phyloP scores from a whole-genome alignment of 2,888 invertebrate genomes.

The Parnassius glacialis region DNA sequence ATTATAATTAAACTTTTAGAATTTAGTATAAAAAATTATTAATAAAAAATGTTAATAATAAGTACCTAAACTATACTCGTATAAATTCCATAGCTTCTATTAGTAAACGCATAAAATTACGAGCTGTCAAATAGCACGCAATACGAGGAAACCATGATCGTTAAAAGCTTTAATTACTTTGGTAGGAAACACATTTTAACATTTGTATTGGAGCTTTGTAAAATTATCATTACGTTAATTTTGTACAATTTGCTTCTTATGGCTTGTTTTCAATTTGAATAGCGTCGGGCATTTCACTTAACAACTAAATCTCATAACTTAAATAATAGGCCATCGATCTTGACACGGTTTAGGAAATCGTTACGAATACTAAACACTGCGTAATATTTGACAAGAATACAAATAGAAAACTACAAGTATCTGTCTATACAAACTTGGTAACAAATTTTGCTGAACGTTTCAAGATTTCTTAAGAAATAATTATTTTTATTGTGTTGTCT shows the following conservation, averaged over 20 bases:
- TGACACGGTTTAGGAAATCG: slow-evolving; percentile 70
- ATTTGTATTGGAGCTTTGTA: slow-evolving; percentile 43
- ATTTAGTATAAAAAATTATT: too few species aligned
- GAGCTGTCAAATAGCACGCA: slow-evolving; percentile 31
- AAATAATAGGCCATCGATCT: slow-evolving; percentile 68
- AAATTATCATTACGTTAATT: slow-evolving; percentile 33
- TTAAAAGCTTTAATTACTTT: slow-evolving; percentile 36
- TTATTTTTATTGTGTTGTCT: not conserved
- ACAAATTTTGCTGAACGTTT: slow-evolving; percentile 42
- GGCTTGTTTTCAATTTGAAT: slow-evolving; percentile 49
- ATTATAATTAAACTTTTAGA: too few species aligned
- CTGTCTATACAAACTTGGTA: slow-evolving; percentile 28
- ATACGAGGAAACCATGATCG: slow-evolving; percentile 42
- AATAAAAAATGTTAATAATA: too few species aligned
- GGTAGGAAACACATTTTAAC: slow-evolving; percentile 42
- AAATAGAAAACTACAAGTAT: slow-evolving; percentile 52
- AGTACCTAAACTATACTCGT: too few species aligned
- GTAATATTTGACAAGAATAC: slow-evolving; percentile 57
- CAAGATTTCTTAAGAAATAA: slow-evolving; percentile 41
- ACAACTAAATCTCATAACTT: slow-evolving; percentile 43
- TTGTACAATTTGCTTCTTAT: slow-evolving; percentile 41
- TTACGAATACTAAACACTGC: slow-evolving; percentile 63
- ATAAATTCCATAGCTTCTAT: too few species aligned
- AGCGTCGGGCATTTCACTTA: slow-evolving; percentile 46
- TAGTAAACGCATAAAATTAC: too few species aligned